A percentile compares a stretch with the other conserved stretches of the same genome.
Conservation (phyloP, 92 coral and sea anemone genomes). For the Palythoa caribaeorum region DNA sequence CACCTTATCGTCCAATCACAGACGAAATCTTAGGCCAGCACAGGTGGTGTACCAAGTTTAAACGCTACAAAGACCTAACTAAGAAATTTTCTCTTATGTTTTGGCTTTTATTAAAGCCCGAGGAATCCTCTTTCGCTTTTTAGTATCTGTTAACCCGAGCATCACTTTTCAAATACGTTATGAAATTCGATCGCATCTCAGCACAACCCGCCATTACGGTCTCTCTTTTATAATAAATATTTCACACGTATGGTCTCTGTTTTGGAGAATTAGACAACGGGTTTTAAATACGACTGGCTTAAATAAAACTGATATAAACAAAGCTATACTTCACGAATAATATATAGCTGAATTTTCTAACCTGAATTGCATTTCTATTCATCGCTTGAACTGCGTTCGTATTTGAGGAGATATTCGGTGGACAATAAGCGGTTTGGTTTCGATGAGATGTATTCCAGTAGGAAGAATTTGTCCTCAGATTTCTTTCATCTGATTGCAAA, state of each 20-base stretch:
- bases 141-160: conserved; percentile 14
- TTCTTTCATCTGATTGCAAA: conserved; percentile 83
- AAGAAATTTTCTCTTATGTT: conserved; percentile 53
- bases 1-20: conserved; percentile 77
- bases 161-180: conserved; percentile 45
- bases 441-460: conserved; percentile 44
- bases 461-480: conserved; percentile 67
- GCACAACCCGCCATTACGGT: conserved; percentile 91
- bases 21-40: conserved; percentile 27
- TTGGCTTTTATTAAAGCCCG: background rate
- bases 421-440: conserved; percentile 57
- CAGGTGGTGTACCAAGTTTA: conserved; percentile 86
- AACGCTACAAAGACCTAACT: conserved; percentile 63
- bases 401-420: conserved; percentile 65
- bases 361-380: conserved; percentile 83
- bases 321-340: conserved; percentile 53
- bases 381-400: conserved; percentile 70
- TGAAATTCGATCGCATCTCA: conserved; percentile 90
- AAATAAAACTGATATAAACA: conserved; percentile 31
- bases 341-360: conserved; percentile 60
- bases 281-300: conserved; percentile 15
- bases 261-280: conserved; percentile 32
- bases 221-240: conserved; percentile 80
- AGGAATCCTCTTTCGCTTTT: conserved; percentile 44
- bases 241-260: conserved; percentile 76